Evolutionary conservation across 1,140 invertebrate species (phyloP), one percentile per base, ranked within the genome.

Genomic region (Caenorhabditis elegans): DNA sequence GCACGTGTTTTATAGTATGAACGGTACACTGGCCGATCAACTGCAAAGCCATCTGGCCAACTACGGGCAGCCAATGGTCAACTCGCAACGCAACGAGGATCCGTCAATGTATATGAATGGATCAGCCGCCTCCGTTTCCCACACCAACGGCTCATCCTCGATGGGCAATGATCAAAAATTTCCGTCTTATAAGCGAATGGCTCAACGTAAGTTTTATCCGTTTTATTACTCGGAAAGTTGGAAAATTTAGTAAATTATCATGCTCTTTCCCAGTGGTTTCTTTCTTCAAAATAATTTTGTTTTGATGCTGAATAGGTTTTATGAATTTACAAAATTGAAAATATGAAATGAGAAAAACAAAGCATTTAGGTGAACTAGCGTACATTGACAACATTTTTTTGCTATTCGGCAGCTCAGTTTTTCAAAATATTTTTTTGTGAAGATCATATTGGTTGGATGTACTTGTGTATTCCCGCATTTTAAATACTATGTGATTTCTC

Each of bases 161-260:
- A 53, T 51, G 34, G 46, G 34, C 46, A 49, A 43, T 26, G 46
- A 49, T 39, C 51, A 80, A 55, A 47, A 47, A 13, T 80, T 65
- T 60, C 82, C 82, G 5, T 70, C 76, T 17, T 83, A 83, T 70
- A 83, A 83, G 48, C 49, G 82, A 51, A 83, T 83, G 82, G 82
- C 82, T 70, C 82, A 83, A 75, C 36, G 82, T 83, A 77, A 77
- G 81, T 82, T 19, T 24, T 3, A 60, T 24, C 11, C 5, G 39
- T 8, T 43, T 43, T 43, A n/a, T n/a, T 24, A 24, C 22, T 11
- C n/a, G 22, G 22, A 24, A 19, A 60, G 13, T 11, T 75, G 65
- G 26, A 17, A 75, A 31, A 28, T 36, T n/a, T 28, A 15, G 26
- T 31, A 79, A 15, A 26, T 53, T 15, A 10, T 26, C 11, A 15